Evolutionary conservation across 1,140 invertebrate genomes (phyloP), one percentile per base, ranked within the genome.

Genomic region (Muscidifurax raptorellus): DNA sequence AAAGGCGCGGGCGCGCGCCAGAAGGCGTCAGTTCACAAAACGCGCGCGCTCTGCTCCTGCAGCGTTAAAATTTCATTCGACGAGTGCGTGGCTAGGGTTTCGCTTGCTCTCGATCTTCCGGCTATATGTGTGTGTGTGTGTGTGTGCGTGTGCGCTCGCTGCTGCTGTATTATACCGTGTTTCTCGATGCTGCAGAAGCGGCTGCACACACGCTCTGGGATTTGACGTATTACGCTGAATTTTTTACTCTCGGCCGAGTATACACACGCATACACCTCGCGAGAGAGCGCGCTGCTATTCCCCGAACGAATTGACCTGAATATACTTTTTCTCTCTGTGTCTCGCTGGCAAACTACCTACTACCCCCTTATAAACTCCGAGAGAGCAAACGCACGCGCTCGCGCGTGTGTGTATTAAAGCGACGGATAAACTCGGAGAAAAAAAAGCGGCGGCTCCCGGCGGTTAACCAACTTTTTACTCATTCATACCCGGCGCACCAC

Each of bases 151-250:
- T 47, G 13, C 13, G 44, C 44, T 47, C 44, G 7, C 3, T 9
- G 9, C 15, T 47, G 44, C 44, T 47, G 44, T 47, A 47, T 47
- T 12, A 4, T 59, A n/a, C 25, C 67, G 66, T 5, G 66, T 25
- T 28, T 4, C 59, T 64, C 59, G 59, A n/a, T n/a, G n/a, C n/a
- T n/a, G n/a, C n/a, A n/a, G 13, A 15, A 64, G 15, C 59, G 15
- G 15, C 59, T 12, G 67, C 67, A 27, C n/a, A 67, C 28, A 18
- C 71, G 71, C 28, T 40, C 44, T 10, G 44, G 75, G 75, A 77
- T 77, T 77, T 77, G 75, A 77, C 75, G 75, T 77, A 52, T 77
- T 77, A 18, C 75, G 44, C 44, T 77, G 75, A 77, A 77, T 77
- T 52, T 47, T 77, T 77, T 28, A 77, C 40, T 44, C 30, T 18